Evolutionary conservation across 1,140 invertebrate species (phyloP).

Genomic region (Episyrphus balteatus): DNA sequence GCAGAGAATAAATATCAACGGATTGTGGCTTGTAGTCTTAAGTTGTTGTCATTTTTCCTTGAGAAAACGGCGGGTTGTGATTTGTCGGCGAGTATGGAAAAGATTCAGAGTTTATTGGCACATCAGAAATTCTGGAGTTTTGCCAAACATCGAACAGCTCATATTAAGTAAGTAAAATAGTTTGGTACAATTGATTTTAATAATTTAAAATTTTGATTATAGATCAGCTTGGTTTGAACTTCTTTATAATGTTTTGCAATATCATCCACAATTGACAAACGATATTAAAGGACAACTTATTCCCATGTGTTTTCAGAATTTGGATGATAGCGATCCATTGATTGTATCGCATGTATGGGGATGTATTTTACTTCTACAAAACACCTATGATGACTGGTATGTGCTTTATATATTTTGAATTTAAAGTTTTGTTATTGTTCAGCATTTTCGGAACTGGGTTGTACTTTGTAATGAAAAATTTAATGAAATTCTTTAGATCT

Average conservation of each 20-base stretch:
- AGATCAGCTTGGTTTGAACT: conserved; percentile 54
- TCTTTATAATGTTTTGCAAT: conserved; percentile 50
- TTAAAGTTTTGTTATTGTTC: too few relatives aligned
- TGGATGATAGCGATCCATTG: conserved; percentile 60
- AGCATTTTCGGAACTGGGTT: too few relatives aligned
- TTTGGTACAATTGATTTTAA: background rate
- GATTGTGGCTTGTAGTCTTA: conserved; percentile 53
- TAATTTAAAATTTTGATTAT: conserved; percentile 9
- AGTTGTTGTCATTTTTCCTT: conserved; percentile 52
- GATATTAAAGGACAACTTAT: conserved; percentile 46
- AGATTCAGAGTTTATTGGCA: conserved; percentile 11
- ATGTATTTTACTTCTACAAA: conserved; percentile 25
- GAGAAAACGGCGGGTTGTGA: conserved; percentile 39
- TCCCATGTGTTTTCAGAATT: conserved; percentile 48
- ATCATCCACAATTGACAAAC: conserved; percentile 35
- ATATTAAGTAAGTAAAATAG: conserved; percentile 36
- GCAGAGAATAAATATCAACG: conserved; percentile 60
- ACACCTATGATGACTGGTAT: conserved; percentile 25
- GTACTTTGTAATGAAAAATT: too few relatives aligned
- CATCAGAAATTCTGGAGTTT: conserved; percentile 66
- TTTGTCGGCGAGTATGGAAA: conserved; percentile 38
- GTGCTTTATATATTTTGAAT: conserved; percentile 6
- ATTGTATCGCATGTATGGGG: conserved; percentile 58
- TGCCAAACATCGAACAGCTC: conserved; percentile 42
- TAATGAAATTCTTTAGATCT: too few relatives aligned